Evolutionary conservation across 2,888 invertebrate genomes (phyloP).

Genomic region (Drosophila anomalata): DNA sequence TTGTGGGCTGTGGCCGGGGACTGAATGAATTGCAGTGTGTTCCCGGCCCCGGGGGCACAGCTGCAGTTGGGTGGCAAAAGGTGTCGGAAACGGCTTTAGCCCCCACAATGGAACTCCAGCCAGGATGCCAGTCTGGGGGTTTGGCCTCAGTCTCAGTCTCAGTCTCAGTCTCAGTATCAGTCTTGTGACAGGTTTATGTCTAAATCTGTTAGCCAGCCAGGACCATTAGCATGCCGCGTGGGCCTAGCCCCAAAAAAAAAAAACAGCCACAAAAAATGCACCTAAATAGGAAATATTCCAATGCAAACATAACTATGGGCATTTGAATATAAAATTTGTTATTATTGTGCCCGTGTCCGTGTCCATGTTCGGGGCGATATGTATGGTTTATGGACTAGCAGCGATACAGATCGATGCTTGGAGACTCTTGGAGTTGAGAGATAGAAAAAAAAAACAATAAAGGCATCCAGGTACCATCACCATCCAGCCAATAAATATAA

Average conservation of each 20-base stretch:
- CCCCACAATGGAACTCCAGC: constrained; percentile 48
- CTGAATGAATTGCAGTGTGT: constrained; percentile 12
- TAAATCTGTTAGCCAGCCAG: constrained; percentile 50
- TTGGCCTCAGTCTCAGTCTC: constrained; percentile 27
- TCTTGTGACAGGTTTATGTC: constrained; percentile 57
- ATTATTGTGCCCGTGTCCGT: constrained; percentile 11
- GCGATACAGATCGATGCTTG: constrained; percentile 37
- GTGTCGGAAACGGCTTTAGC: constrained; percentile 64
- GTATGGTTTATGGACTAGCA: constrained; percentile 20
- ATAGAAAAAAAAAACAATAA: constrained; percentile 1
- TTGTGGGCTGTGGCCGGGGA: constrained; percentile 22
- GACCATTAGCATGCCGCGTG: constrained; percentile 54
- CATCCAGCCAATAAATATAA: constrained; percentile 29
- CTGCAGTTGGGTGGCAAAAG: constrained; percentile 55
- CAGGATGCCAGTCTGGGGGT: constrained; percentile 29
- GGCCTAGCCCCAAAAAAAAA: constrained; percentile 21
- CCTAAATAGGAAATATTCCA: constrained; percentile 19
- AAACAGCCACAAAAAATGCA: constrained; percentile 12
- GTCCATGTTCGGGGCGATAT: neutral
- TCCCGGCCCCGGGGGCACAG: constrained; percentile 49
- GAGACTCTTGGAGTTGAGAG: neutral
- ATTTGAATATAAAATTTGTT: constrained; percentile 32
- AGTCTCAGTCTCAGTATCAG: constrained; percentile 26
- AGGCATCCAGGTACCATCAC: constrained; percentile 7
- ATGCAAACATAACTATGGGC: constrained; percentile 11